Percentiles rank a stretch among this genome's conserved stretches.
Conservation (phyloP, 2,888 invertebrate species). For the Trisateles emortualis region DNA sequence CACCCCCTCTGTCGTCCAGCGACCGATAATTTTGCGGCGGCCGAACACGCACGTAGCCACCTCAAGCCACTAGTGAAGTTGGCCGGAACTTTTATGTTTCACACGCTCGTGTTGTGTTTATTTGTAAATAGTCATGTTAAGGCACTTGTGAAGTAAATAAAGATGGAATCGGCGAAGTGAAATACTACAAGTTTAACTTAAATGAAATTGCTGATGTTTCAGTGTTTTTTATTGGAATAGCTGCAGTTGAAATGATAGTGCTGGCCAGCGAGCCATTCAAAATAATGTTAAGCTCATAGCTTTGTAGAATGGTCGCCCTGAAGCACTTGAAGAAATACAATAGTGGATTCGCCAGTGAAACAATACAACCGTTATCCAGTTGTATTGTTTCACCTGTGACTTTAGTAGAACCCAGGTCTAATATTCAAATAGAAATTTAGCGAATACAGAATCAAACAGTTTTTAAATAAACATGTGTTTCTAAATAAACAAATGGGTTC, state of each 20-base stretch:
- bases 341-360: background rate
- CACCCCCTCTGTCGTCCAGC: slow-evolving; percentile 16
- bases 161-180: slow-evolving; percentile 8
- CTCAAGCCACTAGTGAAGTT: slow-evolving; percentile 39
- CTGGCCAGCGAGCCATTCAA: background rate
- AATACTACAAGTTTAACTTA: background rate
- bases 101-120: slow-evolving; percentile 40
- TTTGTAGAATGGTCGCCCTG: background rate
- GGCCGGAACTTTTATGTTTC: slow-evolving; percentile 48
- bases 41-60: slow-evolving; percentile 46
- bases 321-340: background rate
- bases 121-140: slow-evolving; percentile 39
- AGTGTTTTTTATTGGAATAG: background rate
- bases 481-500: too few species aligned
- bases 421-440: background rate
- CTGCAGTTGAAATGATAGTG: background rate
- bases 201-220: background rate
- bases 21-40: slow-evolving; percentile 39
- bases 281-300: slow-evolving; percentile 5
- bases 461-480: too few species aligned
- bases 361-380: background rate
- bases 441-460: too few species aligned
- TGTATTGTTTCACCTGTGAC: slow-evolving; percentile 5
- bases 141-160: slow-evolving; percentile 21
- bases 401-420: slow-evolving; percentile 3